phyloP scores from a whole-genome alignment of 2,113 vertebrate species.

The Catharus fuscescens region DNA sequence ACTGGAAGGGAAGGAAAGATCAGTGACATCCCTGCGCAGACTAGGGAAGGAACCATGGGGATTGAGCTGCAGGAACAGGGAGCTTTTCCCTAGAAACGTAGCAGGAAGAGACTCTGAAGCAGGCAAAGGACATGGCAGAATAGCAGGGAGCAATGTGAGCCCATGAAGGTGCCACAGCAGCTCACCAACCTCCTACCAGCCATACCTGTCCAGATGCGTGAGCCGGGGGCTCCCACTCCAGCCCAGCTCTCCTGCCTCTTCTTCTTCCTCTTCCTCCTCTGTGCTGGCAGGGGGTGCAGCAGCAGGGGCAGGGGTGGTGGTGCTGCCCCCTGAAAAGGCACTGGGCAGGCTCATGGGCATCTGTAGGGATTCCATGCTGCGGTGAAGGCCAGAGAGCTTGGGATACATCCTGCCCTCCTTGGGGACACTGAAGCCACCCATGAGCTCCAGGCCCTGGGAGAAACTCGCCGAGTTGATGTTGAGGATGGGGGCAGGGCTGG shows the following conservation, averaged over 20 bases:
- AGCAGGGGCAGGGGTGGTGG: constrained; percentile 56
- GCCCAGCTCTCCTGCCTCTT: constrained; percentile 70
- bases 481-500: constrained; percentile 92
- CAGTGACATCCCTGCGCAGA: not conserved
- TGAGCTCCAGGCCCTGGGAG: constrained; percentile 85
- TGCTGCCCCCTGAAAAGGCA: constrained; percentile 71
- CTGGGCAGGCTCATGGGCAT: constrained; percentile 91
- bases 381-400: constrained; percentile 89
- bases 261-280: constrained; percentile 56
- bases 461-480: constrained; percentile 93
- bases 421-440: constrained; percentile 77
- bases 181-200: not conserved
- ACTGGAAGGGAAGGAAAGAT: constrained; percentile 78
- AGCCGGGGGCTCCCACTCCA: constrained; percentile 79
- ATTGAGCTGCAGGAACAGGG: not conserved
- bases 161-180: not conserved
- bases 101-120: not conserved
- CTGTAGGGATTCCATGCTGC: constrained; percentile 94
- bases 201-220: constrained; percentile 76
- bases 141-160: not conserved
- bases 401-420: constrained; percentile 86
- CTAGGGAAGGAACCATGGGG: not conserved
- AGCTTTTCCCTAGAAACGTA: not conserved
- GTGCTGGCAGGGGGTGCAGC: constrained; percentile 28
- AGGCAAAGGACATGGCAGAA: not conserved